These are phyloP conservation scores for Caiman crocodilus DNA, from an alignment of 2,797 vertebrate genomes.

Conservation along the genomic window DNA sequence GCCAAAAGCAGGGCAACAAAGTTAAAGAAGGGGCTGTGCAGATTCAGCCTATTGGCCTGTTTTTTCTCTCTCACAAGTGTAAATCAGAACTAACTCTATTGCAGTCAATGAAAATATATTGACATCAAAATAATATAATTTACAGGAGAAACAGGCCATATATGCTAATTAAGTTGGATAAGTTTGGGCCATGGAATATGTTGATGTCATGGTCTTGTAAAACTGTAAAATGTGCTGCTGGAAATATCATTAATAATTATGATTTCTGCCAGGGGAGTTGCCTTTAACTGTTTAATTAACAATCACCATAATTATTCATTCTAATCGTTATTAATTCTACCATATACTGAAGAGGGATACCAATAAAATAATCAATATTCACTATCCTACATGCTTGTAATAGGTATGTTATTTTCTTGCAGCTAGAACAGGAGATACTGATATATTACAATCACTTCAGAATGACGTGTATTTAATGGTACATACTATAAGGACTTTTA, in stretches of 20 bases:
- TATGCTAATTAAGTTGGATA: background rate
- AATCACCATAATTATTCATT: background rate
- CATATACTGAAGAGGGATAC: background rate
- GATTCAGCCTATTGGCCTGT: background rate
- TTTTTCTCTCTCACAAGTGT: background rate
- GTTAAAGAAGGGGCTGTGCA: background rate
- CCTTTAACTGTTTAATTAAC: background rate
- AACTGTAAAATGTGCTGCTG: accelerated
- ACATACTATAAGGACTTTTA: accelerated
- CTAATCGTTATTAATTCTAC: background rate
- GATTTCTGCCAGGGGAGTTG: background rate
- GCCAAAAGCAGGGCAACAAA: background rate
- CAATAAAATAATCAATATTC: background rate
- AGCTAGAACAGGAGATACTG: background rate
- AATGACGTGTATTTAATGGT: background rate
- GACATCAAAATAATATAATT: accelerated
- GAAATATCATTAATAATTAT: background rate
- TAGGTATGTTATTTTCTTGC: background rate
- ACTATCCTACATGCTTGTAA: background rate
- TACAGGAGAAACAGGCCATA: background rate
- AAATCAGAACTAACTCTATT: background rate
- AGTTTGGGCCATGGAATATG: background rate
- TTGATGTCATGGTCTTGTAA: background rate
- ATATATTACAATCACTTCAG: background rate
- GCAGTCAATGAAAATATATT: background rate